Evolutionary conservation across 92 coral and sea anemone genomes (phyloP).

Genomic region (Epizoanthus fatuus): DNA sequence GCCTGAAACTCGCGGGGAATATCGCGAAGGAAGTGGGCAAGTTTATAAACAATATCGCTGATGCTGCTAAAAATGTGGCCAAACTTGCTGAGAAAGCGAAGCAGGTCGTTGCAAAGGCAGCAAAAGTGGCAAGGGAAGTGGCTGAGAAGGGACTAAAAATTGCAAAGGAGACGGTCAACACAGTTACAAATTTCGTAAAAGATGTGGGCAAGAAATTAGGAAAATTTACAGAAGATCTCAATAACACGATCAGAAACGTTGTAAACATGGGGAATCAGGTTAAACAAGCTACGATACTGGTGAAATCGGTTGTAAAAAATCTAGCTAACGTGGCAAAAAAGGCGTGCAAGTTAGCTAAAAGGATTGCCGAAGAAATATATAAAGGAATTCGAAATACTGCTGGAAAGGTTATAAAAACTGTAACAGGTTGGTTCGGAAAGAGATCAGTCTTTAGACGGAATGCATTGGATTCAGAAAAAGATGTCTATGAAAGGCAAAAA

Average conservation of each 20-base stretch:
- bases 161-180: conserved; percentile 22
- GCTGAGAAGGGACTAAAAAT: conserved; percentile 43
- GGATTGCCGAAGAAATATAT: conserved; percentile 60
- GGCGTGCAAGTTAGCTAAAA: conserved; percentile 27
- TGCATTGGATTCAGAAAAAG: conserved; percentile 20
- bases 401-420: conserved; percentile 49
- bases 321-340: conserved; percentile 17
- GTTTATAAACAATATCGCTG: conserved; percentile 50
- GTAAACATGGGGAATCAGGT: conserved; percentile 48
- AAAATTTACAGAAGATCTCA: conserved; percentile 40
- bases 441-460: conserved; percentile 65
- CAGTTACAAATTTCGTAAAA: conserved; percentile 39
- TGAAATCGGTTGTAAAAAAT: conserved; percentile 43
- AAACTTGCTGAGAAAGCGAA: conserved; percentile 37
- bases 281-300: conserved; percentile 43
- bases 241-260: conserved; percentile 35
- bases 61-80: conserved; percentile 48
- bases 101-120: conserved; percentile 29
- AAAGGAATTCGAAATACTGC: conserved; percentile 62
- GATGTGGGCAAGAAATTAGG: conserved; percentile 33
- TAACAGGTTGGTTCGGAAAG: conserved; percentile 63
- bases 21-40: conserved; percentile 59
- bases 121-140: conserved; percentile 42
- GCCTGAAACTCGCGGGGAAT: conserved; percentile 45
- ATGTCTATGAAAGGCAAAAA: conserved; percentile 18